Evolutionary conservation across 2,888 invertebrate genomes (phyloP).

Genomic region (Lycophotia porphyrea): DNA sequence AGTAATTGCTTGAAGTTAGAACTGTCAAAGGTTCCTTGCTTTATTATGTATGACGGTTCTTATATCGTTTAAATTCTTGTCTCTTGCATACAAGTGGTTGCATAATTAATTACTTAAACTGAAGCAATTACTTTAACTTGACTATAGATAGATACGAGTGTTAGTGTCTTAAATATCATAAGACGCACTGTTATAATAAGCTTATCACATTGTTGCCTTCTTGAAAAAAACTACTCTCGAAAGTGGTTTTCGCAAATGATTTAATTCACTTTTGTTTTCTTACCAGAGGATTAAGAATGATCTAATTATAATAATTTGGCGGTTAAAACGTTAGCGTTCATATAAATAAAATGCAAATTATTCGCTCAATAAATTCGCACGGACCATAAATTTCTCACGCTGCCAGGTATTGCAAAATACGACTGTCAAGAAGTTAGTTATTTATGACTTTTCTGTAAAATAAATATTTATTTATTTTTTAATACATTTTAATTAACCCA

Average conservation of each 20-base stretch:
- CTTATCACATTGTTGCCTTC: not conserved
- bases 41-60: not conserved
- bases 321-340: constrained; percentile 29
- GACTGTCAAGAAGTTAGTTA: constrained; percentile 7
- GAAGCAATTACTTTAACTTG: not conserved
- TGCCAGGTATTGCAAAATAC: constrained; percentile 45
- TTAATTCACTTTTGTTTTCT: constrained; percentile 38
- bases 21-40: no score
- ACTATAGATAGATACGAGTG: not conserved
- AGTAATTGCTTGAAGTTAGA: no score
- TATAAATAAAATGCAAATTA: constrained; percentile 46
- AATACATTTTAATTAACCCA: not conserved
- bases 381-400: constrained; percentile 61
- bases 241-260: not conserved
- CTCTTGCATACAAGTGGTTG: not conserved
- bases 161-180: not conserved
- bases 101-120: not conserved
- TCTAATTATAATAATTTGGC: constrained; percentile 39
- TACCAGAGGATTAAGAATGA: constrained; percentile 1
- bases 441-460: constrained; percentile 7
- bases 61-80: not conserved
- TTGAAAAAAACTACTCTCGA: not conserved
- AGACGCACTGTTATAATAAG: not conserved
- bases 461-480: not conserved
- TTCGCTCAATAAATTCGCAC: constrained; percentile 58